phyloP scores from a whole-genome alignment of 2,113 vertebrate species.

The Ginglymostoma cirratum region DNA sequence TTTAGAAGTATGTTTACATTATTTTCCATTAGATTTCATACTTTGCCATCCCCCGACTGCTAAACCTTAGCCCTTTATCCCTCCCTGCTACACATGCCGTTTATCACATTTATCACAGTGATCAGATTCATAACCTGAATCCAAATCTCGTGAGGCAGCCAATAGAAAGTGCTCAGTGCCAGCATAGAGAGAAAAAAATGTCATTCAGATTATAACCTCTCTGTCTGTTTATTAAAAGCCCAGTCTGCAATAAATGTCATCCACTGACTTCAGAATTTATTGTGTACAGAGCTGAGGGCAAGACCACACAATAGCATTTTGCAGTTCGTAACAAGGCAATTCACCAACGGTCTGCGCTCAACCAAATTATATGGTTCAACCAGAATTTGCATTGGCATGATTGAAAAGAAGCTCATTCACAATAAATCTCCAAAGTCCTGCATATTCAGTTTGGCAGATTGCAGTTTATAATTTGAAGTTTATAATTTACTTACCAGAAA shows the following conservation, averaged over 20 bases:
- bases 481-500: neutral
- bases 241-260: neutral
- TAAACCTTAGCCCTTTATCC: neutral
- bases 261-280: neutral
- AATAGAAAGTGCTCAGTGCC: neutral
- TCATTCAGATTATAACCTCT: neutral
- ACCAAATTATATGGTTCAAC: neutral
- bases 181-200: neutral
- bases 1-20: neutral
- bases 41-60: neutral
- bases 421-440: neutral
- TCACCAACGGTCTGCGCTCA: neutral
- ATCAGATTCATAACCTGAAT: neutral
- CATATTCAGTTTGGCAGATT: neutral
- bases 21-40: neutral
- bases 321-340: neutral
- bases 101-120: neutral
- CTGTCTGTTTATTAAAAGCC: neutral
- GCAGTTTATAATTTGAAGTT: neutral
- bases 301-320: neutral
- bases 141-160: neutral
- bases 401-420: neutral
- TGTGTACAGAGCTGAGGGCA: neutral
- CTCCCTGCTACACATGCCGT: neutral
- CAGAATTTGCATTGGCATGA: neutral